phyloP scores from a whole-genome alignment of 2,797 vertebrate species.

The Decapterus maruadsi region DNA sequence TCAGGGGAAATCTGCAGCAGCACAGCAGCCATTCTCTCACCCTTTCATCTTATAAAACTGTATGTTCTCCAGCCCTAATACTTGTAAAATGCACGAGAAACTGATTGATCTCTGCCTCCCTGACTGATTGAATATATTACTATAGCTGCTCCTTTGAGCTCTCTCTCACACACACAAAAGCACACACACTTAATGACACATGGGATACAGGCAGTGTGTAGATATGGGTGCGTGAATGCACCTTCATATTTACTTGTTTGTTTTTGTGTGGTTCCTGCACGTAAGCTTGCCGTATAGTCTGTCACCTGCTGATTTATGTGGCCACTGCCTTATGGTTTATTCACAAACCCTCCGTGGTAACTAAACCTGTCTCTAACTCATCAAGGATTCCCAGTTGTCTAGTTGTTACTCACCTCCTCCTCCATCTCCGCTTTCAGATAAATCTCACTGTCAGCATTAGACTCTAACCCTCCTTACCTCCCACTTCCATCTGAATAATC shows the following conservation, averaged over 20 bases:
- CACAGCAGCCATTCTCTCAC: conserved; percentile 4
- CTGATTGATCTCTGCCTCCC: conserved; percentile 41
- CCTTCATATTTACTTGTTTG: conserved; percentile 2
- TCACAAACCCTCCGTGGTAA: conserved; percentile 40
- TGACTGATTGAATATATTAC: conserved; percentile 33
- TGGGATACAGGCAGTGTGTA: neutral
- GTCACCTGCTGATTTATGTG: conserved; percentile 53
- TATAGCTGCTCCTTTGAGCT: neutral
- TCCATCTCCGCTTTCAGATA: neutral
- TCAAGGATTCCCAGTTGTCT: conserved; percentile 38
- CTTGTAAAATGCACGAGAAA: conserved; percentile 8
- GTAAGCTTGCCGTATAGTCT: neutral
- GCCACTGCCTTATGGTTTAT: conserved; percentile 61
- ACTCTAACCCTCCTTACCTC: conserved; percentile 10
- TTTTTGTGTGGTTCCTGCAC: neutral
- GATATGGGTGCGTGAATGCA: neutral
- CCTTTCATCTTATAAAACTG: conserved; percentile 33
- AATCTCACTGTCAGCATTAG: conserved; percentile 23
- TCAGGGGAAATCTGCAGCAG: conserved; percentile 35
- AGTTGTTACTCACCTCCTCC: neutral
- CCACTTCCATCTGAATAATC: conserved; percentile 25
- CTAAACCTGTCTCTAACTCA: conserved; percentile 46
- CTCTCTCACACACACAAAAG: neutral
- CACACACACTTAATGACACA: neutral
- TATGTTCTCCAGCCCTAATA: neutral